Evolutionary conservation across 2,113 vertebrate genomes (phyloP), one percentile per base, ranked within the genome.

Genomic region (Anguilla rostrata): DNA sequence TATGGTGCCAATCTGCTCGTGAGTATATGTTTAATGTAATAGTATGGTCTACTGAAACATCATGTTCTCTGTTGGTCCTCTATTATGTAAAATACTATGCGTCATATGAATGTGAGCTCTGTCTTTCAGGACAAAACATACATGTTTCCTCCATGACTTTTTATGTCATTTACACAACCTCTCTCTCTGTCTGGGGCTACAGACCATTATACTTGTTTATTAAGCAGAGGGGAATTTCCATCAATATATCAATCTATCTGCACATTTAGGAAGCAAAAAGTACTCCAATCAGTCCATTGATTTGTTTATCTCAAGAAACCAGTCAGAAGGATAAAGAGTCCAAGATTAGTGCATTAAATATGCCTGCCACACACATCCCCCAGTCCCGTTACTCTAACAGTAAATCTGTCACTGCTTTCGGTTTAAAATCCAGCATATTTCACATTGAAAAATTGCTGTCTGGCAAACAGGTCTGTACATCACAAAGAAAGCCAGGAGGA

Each of bases 321-420:
- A 39, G 34, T 83, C 84, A 63, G 60, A 84, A 88, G 71, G 86
- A 87, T 86, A 91, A 93, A 91, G 43, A 90, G 87, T 82, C 87
- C 34, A 75, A 90, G 93, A 92, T 88, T 91, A 91, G 84, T 39
- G 3, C 87, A 92, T 93, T 83, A 90, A 91, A 90, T 87, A 14
- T 83, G 83, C 39, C 87, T 84, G 78, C 87, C 9, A 34, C 1
- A 26, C 0, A 43, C 86, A 82, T 53, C 81, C 83, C 90, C 88
- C 82, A 71, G 89, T 84, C 88, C 91, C 93, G 93, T 71, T 26
- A 34, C 93, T 93, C 92, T 92, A 93, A 94, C 93, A 92, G 93
- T 94, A 94, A 94, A 96, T 96, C 95, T 95, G 90, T 92, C 93
- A 86, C 4, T 90, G 91, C 90, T 84, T 82, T 92, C 92, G 92